Base-by-base conservation (phyloP, 2,113 vertebrate genomes). In the Menidia beryllina region DNA sequence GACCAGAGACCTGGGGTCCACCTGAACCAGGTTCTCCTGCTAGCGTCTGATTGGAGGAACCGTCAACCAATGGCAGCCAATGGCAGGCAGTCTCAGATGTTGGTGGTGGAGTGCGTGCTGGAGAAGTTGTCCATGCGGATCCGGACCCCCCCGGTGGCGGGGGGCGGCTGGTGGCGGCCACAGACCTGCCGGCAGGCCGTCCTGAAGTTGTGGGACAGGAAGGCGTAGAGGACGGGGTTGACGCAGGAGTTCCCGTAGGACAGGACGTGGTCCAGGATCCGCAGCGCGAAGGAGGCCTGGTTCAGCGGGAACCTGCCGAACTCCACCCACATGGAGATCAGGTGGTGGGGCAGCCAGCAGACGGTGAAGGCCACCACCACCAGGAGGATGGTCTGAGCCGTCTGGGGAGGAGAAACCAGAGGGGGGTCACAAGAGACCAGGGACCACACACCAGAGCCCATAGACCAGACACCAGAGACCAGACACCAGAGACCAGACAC, bases 301-400 rank as follows among this genome's bases (percentile, higher is more conserved):
- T 86, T 95, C 43, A 95, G 79, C 0, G 95, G 94, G 63, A 95
- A 95, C 0, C 20, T 67, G 43, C 95, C 95, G 0, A 96, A 96
- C 78, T 93, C 94, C 63, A 91, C 95, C 95, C 95, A 95, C 93
- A 95, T 94, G 8, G 84, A 91, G 60, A 96, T 94, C 87, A 96
- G 85, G 85, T 95, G 95, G 55, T 96, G 93, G 0, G 95, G 95
- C 88, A 95, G 87, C 95, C 95, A 96, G 79, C 94, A 96, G 59
- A 95, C 65, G 71, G 95, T 88, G 84, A 96, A 96, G 5, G 89
- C 91, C 0, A 93, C 38, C 0, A 95, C 86, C 13, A 96, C 86
- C 0, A 96, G 89, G 15, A 96, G 91, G 17, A 95, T 92, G 0
- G 91, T 96, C 93, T 95, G 95, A 0, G 92, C 92, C 0, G 95